Percentiles rank a stretch among this genome's conserved stretches.
Conservation (phyloP, 2,888 invertebrate genomes). For the Diarsia mendica region DNA sequence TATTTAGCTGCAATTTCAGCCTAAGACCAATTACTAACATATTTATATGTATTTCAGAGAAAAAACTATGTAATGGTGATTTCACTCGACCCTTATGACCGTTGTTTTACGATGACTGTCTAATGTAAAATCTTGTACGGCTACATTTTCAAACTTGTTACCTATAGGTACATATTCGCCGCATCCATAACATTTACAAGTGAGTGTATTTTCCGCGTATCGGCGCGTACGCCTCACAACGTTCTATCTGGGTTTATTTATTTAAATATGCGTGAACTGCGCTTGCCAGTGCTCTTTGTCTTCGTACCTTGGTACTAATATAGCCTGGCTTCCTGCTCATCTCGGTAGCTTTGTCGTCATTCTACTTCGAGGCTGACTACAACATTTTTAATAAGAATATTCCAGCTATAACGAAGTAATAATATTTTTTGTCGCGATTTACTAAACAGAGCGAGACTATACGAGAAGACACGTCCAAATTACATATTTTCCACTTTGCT, state of each 20-base stretch:
- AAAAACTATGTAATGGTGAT: neutral
- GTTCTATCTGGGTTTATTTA: conserved; percentile 84
- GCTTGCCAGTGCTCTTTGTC: conserved; percentile 82
- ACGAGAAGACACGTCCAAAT: conserved; percentile 40
- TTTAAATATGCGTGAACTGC: conserved; percentile 87
- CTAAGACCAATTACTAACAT: neutral
- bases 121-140: neutral
- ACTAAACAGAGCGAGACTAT: conserved; percentile 55
- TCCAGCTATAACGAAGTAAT: conserved; percentile 25
- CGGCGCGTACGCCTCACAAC: conserved; percentile 74
- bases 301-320: conserved; percentile 78
- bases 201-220: conserved; percentile 46
- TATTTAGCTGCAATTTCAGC: neutral
- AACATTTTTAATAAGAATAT: conserved; percentile 53
- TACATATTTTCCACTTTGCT: conserved; percentile 52
- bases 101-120: neutral
- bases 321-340: conserved; percentile 78
- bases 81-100: neutral
- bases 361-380: conserved; percentile 46
- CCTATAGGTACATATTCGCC: conserved; percentile 32
- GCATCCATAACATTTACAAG: conserved; percentile 54
- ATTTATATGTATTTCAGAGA: neutral
- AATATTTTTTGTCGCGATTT: conserved; percentile 36
- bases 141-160: neutral
- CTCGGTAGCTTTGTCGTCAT: conserved; percentile 66